Evolutionary conservation across 2,888 invertebrate species (phyloP).

Genomic region (Saturnia japonica): DNA sequence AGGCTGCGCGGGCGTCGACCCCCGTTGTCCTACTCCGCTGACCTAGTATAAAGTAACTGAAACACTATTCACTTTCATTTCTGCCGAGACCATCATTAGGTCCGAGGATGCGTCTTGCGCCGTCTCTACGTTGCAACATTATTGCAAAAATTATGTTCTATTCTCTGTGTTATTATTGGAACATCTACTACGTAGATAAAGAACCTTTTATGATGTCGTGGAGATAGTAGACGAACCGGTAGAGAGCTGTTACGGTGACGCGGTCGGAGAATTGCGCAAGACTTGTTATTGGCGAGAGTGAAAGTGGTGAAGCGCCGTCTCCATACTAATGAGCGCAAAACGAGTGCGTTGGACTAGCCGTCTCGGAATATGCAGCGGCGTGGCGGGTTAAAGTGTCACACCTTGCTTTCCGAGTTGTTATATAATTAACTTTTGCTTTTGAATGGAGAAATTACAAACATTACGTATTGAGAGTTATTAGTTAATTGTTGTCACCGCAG

Average conservation of each 20-base stretch:
- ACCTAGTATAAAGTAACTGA: constrained; percentile 74
- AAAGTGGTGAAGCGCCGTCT: constrained; percentile 75
- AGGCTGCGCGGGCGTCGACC: constrained; percentile 81
- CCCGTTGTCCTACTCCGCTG: constrained; percentile 78
- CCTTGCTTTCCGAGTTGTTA: constrained; percentile 59
- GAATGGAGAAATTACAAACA: constrained; percentile 41
- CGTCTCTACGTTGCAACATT: constrained; percentile 51
- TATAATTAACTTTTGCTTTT: constrained; percentile 61
- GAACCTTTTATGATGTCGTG: constrained; percentile 37
- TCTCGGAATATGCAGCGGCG: constrained; percentile 59
- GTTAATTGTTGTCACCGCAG: constrained; percentile 14
- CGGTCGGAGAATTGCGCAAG: constrained; percentile 64
- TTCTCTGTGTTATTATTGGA: constrained; percentile 35
- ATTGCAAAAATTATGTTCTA: constrained; percentile 44
- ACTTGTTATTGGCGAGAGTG: constrained; percentile 77
- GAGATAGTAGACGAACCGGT: constrained; percentile 56
- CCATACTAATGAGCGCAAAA: constrained; percentile 76
- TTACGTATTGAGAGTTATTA: constrained; percentile 15
- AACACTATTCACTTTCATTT: constrained; percentile 79
- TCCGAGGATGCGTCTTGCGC: constrained; percentile 67
- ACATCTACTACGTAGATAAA: constrained; percentile 28
- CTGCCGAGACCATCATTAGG: constrained; percentile 67
- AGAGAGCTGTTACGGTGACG: constrained; percentile 60
- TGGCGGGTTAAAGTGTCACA: constrained; percentile 74
- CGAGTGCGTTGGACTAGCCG: constrained; percentile 60